Base-by-base conservation (phyloP, 2,888 invertebrate genomes). In the Suillia variegata region DNA sequence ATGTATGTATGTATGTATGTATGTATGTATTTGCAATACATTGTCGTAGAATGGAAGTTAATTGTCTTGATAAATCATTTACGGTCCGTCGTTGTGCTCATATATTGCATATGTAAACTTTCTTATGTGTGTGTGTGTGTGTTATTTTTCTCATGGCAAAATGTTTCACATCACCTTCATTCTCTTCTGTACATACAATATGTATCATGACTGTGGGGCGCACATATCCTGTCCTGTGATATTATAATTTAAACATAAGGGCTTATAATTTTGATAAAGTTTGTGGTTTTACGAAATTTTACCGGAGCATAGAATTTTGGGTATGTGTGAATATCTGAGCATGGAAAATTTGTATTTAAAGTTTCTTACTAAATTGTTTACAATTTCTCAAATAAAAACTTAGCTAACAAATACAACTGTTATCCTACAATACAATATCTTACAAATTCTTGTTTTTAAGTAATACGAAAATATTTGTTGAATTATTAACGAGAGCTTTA, bases 41-140 rank as follows among this genome's bases (percentile, higher is more conserved):
- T 55, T 33, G 59, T 48, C 24, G 55, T 54, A 49, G 50, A 59
- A 59, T 55, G 51, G 47, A 51, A 59, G 55, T 59, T 59, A 59
- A 59, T 59, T 59, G 59, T 55, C 59, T 55, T 59, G 55, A 59
- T 59, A 53, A 53, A 49, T 49, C 49, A 49, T 49, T 49, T 49
- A 49, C 22, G 22, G 21, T 49, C n/a, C 21, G 49, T 10, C 22
- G 22, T 49, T 49, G 49, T 49, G 13, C 12, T 10, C 48, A 48
- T 26, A 26, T 26, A 26, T 26, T 26, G n/a, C n/a, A n/a, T n/a
- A n/a, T n/a, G n/a, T n/a, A n/a, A n/a, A n/a, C n/a, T n/a, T n/a
- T n/a, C n/a, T n/a, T n/a, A n/a, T n/a, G n/a, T n/a, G n/a, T n/a
- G 12, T 8, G 45, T 10, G 6, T n/a, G 21, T 48, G 48, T 48